Evolutionary conservation across 2,888 invertebrate genomes (phyloP), one percentile per base, ranked within the genome.

Genomic region (Acronicta alni): DNA sequence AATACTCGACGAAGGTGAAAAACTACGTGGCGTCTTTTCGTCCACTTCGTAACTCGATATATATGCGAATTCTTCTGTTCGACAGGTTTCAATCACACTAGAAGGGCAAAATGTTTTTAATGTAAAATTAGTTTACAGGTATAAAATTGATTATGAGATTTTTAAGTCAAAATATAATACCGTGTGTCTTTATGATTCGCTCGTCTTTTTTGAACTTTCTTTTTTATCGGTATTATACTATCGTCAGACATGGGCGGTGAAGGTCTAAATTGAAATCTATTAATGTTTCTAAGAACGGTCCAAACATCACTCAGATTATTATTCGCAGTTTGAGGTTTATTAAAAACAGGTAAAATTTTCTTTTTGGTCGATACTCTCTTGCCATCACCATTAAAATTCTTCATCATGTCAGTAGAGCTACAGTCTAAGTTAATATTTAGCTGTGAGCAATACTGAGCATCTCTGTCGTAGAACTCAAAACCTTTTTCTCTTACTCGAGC

Each of bases 221-320:
- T 81, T 68, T 83, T 88, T 47, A 81, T 85, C 0, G 77, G 72
- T 51, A 72, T 67, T 37, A 77, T 64, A 67, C 88, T 91, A 7
- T 87, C 86, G 41, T 86, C 86, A 20, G 93, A 92, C 60, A 85
- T 70, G 0, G 88, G 87, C 16, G 91, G 91, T 15, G 91, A 89
- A 7, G 88, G 83, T 38, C 72, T 80, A 69, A 90, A 91, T 57
- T 89, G 91, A 67, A 91, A 89, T 66, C 83, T 82, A 54, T 93
- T 91, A 26, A 93, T 87, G 75, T 89, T 89, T 67, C 88, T 85
- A 12, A 93, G 81, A 18, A 91, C 78, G n/a, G 89, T 69, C 93
- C 93, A 93, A 18, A 92, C 88, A 62, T 92, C 88, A 54, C 75
- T 79, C 2, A 79, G 47, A 45, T 84, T 59, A 9, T 79, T 79